Conservation (phyloP, 1,140 invertebrate species). For the Pomacea maculata region DNA sequence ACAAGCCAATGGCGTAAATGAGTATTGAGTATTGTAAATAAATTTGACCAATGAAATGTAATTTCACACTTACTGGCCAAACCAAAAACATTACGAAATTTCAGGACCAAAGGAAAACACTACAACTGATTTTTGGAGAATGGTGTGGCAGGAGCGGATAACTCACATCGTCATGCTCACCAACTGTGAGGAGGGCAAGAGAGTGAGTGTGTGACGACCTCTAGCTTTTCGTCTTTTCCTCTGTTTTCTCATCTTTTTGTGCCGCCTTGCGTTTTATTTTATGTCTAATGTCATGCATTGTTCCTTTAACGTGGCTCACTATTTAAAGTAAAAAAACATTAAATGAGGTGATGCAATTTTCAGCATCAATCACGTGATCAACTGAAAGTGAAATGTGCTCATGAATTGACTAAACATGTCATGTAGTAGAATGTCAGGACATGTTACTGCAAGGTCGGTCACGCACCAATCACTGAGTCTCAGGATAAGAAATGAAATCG, state of each 20-base stretch:
- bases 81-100: background rate
- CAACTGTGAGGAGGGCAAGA: constrained; percentile 5
- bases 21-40: background rate
- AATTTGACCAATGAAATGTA: background rate
- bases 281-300: too few species aligned
- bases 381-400: background rate
- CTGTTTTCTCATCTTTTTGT: too few species aligned
- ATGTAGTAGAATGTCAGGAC: background rate
- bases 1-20: background rate
- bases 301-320: too few species aligned
- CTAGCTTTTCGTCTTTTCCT: too few species aligned
- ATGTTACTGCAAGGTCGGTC: background rate
- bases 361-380: background rate
- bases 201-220: background rate
- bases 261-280: too few species aligned
- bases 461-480: background rate
- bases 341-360: too few species aligned
- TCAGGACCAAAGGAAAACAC: constrained; percentile 7
- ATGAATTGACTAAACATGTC: background rate
- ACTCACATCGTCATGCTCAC: constrained; percentile 22
- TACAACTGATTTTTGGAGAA: constrained; percentile 4
- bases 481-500: background rate
- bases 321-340: too few species aligned
- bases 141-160: constrained; percentile 13
- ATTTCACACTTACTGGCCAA: background rate